Base-by-base conservation (phyloP, 2,797 vertebrate species). In the Avahi laniger region DNA sequence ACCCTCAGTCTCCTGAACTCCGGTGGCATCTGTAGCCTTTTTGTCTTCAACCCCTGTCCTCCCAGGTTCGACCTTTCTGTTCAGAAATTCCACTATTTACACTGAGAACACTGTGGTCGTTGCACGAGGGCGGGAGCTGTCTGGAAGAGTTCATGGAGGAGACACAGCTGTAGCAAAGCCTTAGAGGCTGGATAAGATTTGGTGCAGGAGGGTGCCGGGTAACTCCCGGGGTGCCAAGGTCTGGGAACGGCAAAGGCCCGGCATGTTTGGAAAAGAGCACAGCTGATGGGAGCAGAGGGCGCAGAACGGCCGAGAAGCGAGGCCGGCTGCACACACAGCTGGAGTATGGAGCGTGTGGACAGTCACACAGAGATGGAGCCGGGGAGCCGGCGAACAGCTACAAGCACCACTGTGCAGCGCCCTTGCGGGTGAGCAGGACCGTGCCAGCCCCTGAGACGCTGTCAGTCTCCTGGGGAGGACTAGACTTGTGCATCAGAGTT, bases 301-400 rank as follows among this genome's bases (percentile, higher is more conserved):
- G 3, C 48, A 17, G 48, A 79, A 28, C 0, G 1, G 43, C 63
- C 13, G 52, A 46, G 75, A 28, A 22, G n/a, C 1, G 3, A 33
- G 22, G 24, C n/a, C 28, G 33, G 46, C n/a, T 9, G 22, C 57
- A 7, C 57, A 46, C 26, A 5, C 13, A n/a, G 50, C 22, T 1
- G 10, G 90, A 2, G 13, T n/a, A 6, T 0, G 12, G 4, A 76
- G 59, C 3, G 0, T 8, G 33, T 57, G 54, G 46, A n/a, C 28
- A 7, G 38, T 78, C n/a, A 4, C 6, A 0, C 14, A 12, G 48
- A 48, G 15, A n/a, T 22, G 46, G 30, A 57, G 69, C 80, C 0
- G 0, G 28, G 72, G 38, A 28, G 57, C 50, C 30, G 26, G 26
- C 1, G 3, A 41, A 4, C 3, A 11, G 46, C 1, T n/a, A 2